Conservation (phyloP, 2,113 vertebrate species). For the Stictonetta naevosa region DNA sequence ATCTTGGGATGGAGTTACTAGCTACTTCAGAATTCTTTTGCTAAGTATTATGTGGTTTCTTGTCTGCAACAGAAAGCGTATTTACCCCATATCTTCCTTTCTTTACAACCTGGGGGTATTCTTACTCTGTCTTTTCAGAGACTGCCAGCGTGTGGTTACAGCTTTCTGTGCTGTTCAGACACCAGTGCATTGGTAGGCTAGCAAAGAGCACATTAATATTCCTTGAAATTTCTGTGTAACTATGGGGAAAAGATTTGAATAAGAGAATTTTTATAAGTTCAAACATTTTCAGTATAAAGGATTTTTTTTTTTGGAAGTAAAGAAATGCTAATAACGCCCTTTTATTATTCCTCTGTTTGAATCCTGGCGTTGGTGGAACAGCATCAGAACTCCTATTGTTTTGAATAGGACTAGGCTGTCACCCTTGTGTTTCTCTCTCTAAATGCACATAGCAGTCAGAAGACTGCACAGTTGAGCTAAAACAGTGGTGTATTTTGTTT, state of each 20-base stretch:
- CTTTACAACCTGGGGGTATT: not conserved
- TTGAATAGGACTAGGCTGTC: not conserved
- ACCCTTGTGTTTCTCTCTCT: slow-evolving; percentile 29
- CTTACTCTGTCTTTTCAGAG: not conserved
- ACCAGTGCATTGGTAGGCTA: not conserved
- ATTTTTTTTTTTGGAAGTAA: not conserved
- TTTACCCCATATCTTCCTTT: not conserved
- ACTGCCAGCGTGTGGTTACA: not conserved
- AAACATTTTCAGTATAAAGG: not conserved
- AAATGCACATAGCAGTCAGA: slow-evolving; percentile 15
- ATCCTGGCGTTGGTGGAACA: not conserved
- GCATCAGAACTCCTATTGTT: slow-evolving; percentile 59
- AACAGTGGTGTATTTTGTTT: slow-evolving; percentile 50
- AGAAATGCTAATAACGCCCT: not conserved
- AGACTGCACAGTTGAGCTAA: not conserved
- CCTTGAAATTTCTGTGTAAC: not conserved
- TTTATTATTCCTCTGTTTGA: not conserved
- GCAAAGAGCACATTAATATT: not conserved
- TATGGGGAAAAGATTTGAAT: not conserved
- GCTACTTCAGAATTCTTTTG: not conserved
- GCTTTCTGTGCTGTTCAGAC: not conserved
- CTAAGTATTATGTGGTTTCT: not conserved
- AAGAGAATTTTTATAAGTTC: not conserved
- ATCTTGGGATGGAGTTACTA: not conserved
- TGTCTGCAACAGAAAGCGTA: not conserved